phyloP scores from a whole-genome alignment of 1,140 invertebrate genomes.

The Drosophila navojoa region DNA sequence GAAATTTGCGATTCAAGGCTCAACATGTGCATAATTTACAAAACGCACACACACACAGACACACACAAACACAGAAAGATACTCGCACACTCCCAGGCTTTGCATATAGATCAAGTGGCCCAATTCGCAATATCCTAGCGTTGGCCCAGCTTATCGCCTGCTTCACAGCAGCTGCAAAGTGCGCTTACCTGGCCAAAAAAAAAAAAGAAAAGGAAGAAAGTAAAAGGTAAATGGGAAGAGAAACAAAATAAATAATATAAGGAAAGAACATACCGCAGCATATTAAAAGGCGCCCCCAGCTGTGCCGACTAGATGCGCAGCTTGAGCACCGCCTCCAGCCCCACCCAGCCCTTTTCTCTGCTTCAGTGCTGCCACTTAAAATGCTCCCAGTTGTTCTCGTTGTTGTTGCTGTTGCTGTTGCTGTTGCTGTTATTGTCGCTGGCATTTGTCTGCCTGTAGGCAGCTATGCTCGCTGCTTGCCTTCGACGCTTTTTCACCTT shows the following conservation, averaged over 20 bases:
- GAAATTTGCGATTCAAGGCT: constrained; percentile 42
- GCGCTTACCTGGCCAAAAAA: constrained; percentile 50
- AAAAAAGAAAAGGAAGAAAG: not conserved
- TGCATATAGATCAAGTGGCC: constrained; percentile 61
- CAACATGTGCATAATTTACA: constrained; percentile 72
- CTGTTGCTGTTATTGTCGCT: constrained; percentile 12
- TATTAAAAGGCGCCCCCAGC: constrained; percentile 71
- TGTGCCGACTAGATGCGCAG: constrained; percentile 50
- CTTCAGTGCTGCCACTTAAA: constrained; percentile 52
- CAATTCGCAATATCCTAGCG: constrained; percentile 34
- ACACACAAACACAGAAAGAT: constrained; percentile 5
- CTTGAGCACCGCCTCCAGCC: constrained; percentile 17
- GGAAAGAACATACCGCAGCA: constrained; percentile 64
- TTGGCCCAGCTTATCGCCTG: constrained; percentile 62
- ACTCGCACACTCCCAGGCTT: constrained; percentile 18
- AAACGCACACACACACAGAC: constrained; percentile 9
- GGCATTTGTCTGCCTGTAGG: constrained; percentile 42
- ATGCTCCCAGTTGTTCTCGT: constrained; percentile 40
- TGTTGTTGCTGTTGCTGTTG: constrained; percentile 2
- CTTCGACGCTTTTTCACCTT: constrained; percentile 59
- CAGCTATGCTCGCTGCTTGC: constrained; percentile 34
- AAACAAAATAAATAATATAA: constrained; percentile 28
- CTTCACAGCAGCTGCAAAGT: constrained; percentile 60
- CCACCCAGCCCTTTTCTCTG: not conserved
- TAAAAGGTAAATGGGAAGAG: not conserved